Conservation (phyloP, 37 sponge, comb jelly and placozoan genomes). For the Beroe forskalii region DNA sequence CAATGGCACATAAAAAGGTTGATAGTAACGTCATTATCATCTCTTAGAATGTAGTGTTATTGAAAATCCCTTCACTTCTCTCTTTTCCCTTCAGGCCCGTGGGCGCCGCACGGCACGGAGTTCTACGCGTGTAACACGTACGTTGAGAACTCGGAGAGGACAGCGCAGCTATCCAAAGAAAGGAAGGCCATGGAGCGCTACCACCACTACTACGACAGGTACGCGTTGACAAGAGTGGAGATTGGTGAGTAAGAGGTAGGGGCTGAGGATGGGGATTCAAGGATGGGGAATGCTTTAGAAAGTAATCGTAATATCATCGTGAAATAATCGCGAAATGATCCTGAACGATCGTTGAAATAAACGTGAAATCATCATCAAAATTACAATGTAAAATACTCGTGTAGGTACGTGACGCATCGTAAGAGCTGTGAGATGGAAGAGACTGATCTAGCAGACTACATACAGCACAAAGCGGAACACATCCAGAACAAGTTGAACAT, state of each 20-base stretch:
- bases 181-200: constrained; percentile 52
- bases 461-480: background rate
- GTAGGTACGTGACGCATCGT: constrained; percentile 29
- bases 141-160: background rate
- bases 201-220: constrained; percentile 59
- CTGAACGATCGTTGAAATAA: no score
- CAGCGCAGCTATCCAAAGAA: background rate
- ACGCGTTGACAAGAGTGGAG: background rate
- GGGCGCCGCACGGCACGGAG: constrained; percentile 35
- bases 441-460: background rate
- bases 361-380: no score
- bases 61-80: no score
- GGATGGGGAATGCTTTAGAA: no score
- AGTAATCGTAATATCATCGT: no score
- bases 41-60: no score
- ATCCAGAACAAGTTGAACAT: constrained; percentile 32
- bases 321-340: no score
- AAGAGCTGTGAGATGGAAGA: constrained; percentile 4
- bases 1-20: no score
- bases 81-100: constrained; percentile 28
- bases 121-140: constrained; percentile 21
- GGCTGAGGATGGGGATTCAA: no score
- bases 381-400: no score
- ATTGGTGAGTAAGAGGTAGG: no score
- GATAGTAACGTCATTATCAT: no score